Percentiles rank a stretch among this genome's conserved stretches.
phyloP scores from a whole-genome alignment of 2,888 invertebrate genomes.

The Thera obeliscata region DNA sequence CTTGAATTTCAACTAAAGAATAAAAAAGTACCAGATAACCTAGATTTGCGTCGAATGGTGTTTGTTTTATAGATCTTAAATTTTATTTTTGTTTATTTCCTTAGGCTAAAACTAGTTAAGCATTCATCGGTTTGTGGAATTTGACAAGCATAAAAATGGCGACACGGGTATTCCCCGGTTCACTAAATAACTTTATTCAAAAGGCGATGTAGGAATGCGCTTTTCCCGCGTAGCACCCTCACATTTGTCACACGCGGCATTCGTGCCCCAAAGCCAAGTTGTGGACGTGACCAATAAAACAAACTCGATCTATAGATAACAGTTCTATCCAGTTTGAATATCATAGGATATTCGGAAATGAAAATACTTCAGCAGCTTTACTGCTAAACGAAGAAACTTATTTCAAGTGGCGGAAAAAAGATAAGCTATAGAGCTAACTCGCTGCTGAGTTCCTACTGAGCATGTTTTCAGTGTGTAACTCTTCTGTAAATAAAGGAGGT shows the following conservation, averaged over 20 bases:
- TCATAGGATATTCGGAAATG: background rate
- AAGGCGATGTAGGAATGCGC: background rate
- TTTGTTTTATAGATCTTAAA: too few species aligned
- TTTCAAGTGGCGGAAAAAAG: background rate
- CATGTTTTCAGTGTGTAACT: too few species aligned
- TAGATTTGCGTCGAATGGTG: too few species aligned
- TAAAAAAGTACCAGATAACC: too few species aligned
- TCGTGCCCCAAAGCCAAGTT: conserved; percentile 12
- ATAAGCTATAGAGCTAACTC: too few species aligned
- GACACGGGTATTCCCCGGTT: background rate
- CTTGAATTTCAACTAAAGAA: too few species aligned
- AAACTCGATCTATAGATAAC: conserved; percentile 8
- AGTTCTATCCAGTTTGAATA: conserved; percentile 7
- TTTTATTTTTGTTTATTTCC: too few species aligned
- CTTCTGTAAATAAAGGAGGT: too few species aligned
- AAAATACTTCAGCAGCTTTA: background rate
- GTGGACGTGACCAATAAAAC: conserved; percentile 11
- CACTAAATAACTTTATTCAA: background rate
- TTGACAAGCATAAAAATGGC: too few species aligned
- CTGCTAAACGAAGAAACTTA: background rate
- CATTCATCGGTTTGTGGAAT: too few species aligned
- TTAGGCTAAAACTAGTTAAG: too few species aligned
- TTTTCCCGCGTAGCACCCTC: background rate
- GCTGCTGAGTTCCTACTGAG: too few species aligned
- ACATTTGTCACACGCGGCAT: conserved; percentile 7